Percentiles rank a stretch among this genome's conserved stretches.
phyloP scores from a whole-genome alignment of 1,140 invertebrate genomes.

The Achatina immaculata region DNA sequence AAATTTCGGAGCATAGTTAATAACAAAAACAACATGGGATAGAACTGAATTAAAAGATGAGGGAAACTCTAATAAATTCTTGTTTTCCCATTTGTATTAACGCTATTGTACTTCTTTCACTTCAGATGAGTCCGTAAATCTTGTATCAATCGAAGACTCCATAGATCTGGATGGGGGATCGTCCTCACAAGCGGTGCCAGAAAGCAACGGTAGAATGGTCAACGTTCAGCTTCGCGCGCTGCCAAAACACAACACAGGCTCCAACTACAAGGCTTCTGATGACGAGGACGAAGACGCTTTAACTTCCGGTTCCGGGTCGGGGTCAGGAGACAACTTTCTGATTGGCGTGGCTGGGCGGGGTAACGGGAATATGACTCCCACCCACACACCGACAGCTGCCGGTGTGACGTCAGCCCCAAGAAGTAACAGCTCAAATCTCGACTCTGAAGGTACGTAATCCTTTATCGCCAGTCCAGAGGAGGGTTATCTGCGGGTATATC shows the following conservation, averaged over 20 bases:
- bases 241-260: background rate
- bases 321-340: background rate
- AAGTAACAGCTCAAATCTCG: too few species aligned
- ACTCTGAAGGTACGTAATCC: too few species aligned
- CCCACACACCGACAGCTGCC: background rate
- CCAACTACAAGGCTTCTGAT: background rate
- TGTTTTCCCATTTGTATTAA: background rate
- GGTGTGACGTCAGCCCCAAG: too few species aligned
- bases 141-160: background rate
- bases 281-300: background rate
- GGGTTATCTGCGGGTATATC: too few species aligned
- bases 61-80: too few species aligned
- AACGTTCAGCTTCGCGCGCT: background rate
- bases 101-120: background rate
- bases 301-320: background rate
- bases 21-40: too few species aligned
- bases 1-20: too few species aligned
- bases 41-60: too few species aligned
- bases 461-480: too few species aligned
- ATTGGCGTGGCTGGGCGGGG: background rate
- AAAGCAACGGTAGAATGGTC: background rate
- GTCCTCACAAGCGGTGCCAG: background rate
- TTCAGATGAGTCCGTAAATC: background rate
- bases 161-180: constrained; percentile 9
- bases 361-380: background rate